Conservation (phyloP, 2,888 invertebrate genomes). For the Exephanes ischioxanthus region DNA sequence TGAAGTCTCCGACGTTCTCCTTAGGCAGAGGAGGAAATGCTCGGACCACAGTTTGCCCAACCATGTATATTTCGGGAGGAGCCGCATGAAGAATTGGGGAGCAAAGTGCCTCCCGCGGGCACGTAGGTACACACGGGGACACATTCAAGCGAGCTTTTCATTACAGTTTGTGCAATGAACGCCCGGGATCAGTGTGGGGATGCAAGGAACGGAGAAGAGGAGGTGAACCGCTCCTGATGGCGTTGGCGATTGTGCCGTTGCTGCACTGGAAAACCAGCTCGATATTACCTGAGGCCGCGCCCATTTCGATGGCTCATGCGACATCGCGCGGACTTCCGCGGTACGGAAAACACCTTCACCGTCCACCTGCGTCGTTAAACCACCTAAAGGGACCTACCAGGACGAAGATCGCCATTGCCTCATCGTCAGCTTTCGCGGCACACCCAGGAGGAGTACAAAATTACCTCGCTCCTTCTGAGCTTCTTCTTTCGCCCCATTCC, state of each 20-base stretch:
- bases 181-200: not conserved
- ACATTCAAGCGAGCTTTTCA: conserved; percentile 27
- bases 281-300: conserved; percentile 70
- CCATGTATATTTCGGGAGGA: not conserved
- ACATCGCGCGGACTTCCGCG: conserved; percentile 55
- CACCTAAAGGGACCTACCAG: conserved; percentile 44
- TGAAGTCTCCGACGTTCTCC: too few species aligned
- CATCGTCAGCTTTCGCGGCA: conserved; percentile 31
- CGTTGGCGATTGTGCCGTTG: conserved; percentile 64
- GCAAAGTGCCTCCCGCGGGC: not conserved
- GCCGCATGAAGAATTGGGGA: not conserved
- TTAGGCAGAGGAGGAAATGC: too few species aligned
- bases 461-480: conserved; percentile 39
- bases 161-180: conserved; percentile 16
- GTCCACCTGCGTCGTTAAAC: conserved; percentile 27
- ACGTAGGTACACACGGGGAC: conserved; percentile 18
- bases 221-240: conserved; percentile 45
- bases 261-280: conserved; percentile 61
- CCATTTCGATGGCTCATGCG: conserved; percentile 61
- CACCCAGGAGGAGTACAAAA: conserved; percentile 32
- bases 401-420: conserved; percentile 54
- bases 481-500: not conserved
- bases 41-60: not conserved
- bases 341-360: conserved; percentile 31
- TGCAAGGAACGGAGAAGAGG: conserved; percentile 23